Conservation (phyloP, 37 sponge, comb jelly and placozoan species). For the Ephydatia muelleri region DNA sequence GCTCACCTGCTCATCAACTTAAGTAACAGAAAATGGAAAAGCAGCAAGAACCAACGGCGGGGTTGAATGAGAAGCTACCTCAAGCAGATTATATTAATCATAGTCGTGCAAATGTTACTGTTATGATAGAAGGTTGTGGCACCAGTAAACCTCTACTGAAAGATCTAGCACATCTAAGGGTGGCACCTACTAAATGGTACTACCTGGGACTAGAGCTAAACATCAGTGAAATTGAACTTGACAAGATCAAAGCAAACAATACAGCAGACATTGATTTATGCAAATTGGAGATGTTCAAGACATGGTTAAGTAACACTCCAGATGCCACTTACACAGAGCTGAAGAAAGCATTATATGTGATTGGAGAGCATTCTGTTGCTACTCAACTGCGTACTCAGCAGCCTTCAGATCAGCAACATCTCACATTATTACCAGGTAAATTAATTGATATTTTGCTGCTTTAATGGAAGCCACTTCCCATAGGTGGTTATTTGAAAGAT, state of each 20-base stretch:
- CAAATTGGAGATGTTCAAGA: neutral
- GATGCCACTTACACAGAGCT: neutral
- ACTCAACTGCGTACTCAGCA: too few species aligned
- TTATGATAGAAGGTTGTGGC: slow-evolving; percentile 32
- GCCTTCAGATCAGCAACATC: too few species aligned
- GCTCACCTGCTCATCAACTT: too few species aligned
- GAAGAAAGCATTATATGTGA: neutral
- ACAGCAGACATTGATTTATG: neutral
- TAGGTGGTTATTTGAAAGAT: too few species aligned
- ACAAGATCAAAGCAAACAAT: slow-evolving; percentile 3
- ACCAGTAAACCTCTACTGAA: neutral
- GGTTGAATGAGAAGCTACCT: too few species aligned
- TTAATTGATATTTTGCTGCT: too few species aligned
- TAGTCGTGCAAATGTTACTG: too few species aligned
- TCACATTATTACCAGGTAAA: too few species aligned
- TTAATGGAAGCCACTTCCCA: too few species aligned
- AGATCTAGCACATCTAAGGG: neutral
- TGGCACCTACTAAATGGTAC: slow-evolving; percentile 6
- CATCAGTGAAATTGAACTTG: neutral
- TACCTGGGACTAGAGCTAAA: slow-evolving; percentile 8
- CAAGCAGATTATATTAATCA: too few species aligned
- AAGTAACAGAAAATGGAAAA: too few species aligned
- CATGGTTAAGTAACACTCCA: neutral
- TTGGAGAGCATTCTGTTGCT: neutral
- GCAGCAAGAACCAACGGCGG: too few species aligned